Evolutionary conservation across 2,797 vertebrate species (phyloP).

Genomic region (Catamblyrhynchus diadema): DNA sequence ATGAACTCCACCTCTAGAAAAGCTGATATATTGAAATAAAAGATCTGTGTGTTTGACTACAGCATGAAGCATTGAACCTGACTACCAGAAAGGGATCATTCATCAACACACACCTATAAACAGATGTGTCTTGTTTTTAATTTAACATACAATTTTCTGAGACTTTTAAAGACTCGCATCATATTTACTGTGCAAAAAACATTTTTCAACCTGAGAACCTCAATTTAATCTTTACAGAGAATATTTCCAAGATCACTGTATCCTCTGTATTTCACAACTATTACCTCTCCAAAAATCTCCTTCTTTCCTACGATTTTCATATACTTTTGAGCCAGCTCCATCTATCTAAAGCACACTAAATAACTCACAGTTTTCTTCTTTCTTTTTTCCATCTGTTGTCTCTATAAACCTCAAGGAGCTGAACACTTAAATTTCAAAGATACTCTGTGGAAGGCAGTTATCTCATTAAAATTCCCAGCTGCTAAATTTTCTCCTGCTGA

Average conservation of each 20-base stretch:
- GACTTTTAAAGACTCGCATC: neutral
- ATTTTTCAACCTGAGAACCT: conserved; percentile 1
- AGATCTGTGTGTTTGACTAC: neutral
- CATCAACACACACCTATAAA: neutral
- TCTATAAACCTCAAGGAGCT: neutral
- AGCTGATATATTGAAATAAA: neutral
- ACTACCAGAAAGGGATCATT: neutral
- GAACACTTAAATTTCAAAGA: neutral
- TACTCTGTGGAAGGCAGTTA: neutral
- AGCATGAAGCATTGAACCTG: neutral
- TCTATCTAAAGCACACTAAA: neutral
- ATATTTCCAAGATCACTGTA: neutral
- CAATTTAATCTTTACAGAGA: neutral
- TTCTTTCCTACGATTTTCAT: neutral
- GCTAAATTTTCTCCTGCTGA: neutral
- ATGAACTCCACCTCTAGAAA: neutral
- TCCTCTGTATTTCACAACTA: neutral
- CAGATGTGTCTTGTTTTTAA: neutral
- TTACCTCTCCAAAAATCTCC: neutral
- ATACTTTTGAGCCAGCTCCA: neutral
- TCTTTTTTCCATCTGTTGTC: neutral
- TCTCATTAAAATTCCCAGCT: neutral
- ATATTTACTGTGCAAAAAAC: neutral
- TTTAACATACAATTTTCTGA: neutral
- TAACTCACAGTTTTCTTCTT: neutral